These are phyloP conservation scores for Tetrapedia diversipes DNA, from an alignment of 2,888 invertebrate genomes.

Conservation along the genomic window DNA sequence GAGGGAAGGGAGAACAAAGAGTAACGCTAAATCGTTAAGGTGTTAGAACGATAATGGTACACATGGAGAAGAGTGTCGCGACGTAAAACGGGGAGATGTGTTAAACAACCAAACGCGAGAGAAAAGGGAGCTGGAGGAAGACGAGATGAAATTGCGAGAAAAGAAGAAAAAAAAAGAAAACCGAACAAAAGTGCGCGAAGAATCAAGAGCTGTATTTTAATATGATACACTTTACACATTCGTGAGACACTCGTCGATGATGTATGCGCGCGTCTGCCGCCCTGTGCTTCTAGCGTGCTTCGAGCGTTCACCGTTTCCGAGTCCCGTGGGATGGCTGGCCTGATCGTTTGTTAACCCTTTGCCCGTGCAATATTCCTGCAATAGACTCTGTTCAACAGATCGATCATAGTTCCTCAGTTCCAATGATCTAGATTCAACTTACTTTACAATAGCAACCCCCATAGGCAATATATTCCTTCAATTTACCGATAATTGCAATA, in stretches of 20 bases:
- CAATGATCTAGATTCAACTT: not conserved
- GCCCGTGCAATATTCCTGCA: not conserved
- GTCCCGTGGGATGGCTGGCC: conserved; percentile 1
- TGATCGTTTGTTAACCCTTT: conserved; percentile 21
- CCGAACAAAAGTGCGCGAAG: too few relatives aligned
- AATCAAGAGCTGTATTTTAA: conserved; percentile 73
- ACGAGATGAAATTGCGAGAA: not conserved
- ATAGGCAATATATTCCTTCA: not conserved
- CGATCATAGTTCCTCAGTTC: not conserved
- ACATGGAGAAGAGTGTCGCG: conserved; percentile 4
- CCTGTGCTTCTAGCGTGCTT: conserved; percentile 50
- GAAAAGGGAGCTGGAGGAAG: not conserved
- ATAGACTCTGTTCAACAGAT: not conserved
- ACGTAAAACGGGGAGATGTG: not conserved
- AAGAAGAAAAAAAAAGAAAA: too few relatives aligned
- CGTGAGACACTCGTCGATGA: conserved; percentile 59
- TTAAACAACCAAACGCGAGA: not conserved
- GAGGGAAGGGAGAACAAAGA: conserved; percentile 48
- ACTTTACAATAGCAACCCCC: not conserved
- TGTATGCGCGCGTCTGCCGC: conserved; percentile 39
- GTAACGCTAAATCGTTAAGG: conserved; percentile 44
- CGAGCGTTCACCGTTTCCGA: conserved; percentile 41
- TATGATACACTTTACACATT: conserved; percentile 73
- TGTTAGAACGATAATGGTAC: not conserved
- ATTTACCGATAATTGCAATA: not conserved